These are phyloP conservation scores for Heterotis niloticus DNA, from an alignment of 2,113 vertebrate genomes.

Conservation along the genomic window DNA sequence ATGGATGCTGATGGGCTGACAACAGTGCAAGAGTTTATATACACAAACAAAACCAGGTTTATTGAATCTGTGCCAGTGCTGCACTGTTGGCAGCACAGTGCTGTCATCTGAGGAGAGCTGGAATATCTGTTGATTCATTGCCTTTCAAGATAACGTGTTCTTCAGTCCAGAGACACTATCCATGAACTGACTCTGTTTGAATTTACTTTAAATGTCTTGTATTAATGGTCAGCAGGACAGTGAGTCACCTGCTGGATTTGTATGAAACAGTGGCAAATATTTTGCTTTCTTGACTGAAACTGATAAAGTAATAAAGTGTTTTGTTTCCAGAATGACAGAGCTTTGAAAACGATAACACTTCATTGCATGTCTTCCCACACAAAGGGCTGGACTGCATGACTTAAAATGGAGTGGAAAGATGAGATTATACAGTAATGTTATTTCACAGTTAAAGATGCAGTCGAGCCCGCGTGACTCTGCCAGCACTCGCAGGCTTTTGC, in stretches of 20 bases:
- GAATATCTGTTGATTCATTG: background rate
- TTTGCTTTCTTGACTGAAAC: background rate
- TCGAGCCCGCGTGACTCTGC: too few species aligned
- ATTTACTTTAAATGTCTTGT: conserved; percentile 1
- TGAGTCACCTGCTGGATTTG: background rate
- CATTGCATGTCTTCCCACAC: too few species aligned
- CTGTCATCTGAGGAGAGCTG: too few species aligned
- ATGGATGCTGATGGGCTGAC: too few species aligned
- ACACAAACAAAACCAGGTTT: too few species aligned
- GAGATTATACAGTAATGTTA: too few species aligned
- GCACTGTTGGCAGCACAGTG: background rate
- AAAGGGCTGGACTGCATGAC: too few species aligned
- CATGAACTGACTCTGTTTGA: background rate
- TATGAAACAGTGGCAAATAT: background rate
- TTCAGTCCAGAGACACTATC: background rate
- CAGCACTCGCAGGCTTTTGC: too few species aligned
- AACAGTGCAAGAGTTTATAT: too few species aligned
- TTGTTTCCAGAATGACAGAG: background rate
- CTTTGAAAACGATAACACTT: background rate
- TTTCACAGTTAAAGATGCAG: too few species aligned
- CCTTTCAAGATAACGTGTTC: background rate
- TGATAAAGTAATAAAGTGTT: background rate
- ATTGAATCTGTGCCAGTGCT: too few species aligned
- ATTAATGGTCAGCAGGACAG: background rate
- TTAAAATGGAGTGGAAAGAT: too few species aligned